Percentiles rank a stretch among this genome's conserved stretches.
Conservation (phyloP, 2,888 invertebrate genomes). For the Hanleya hanleyi region DNA sequence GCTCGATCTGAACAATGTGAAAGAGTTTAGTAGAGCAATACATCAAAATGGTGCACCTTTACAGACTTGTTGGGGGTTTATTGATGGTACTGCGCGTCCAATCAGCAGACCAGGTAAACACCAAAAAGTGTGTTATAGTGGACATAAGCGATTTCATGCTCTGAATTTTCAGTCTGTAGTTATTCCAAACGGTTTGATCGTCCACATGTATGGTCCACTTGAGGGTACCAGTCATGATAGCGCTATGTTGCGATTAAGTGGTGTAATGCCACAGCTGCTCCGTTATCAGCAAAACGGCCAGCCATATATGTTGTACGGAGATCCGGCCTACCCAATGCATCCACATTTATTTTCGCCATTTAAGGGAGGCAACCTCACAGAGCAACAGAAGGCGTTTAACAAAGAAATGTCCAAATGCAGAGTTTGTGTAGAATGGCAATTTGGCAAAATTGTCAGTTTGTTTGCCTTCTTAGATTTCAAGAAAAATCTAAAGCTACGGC, state of each 20-base stretch:
- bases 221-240: constrained; percentile 20
- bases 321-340: constrained; percentile 25
- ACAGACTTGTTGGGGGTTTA: no score
- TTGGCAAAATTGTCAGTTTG: constrained; percentile 11
- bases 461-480: constrained; percentile 21
- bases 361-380: constrained; percentile 14
- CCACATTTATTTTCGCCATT: constrained; percentile 14
- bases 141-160: no score
- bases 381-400: constrained; percentile 19
- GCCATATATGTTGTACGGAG: constrained; percentile 17
- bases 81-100: no score
- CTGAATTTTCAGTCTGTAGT: no score
- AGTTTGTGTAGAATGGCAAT: constrained; percentile 25
- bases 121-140: no score
- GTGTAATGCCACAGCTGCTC: background rate
- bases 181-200: no score
- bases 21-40: no score
- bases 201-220: constrained; percentile 23
- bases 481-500: constrained; percentile 28
- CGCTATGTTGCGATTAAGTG: constrained; percentile 21
- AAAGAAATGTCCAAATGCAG: constrained; percentile 26
- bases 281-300: constrained; percentile 1
- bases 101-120: no score
- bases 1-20: no score
- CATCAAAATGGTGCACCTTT: no score